Conservation (phyloP, 2,113 vertebrate species). For the Alouatta palliata region DNA sequence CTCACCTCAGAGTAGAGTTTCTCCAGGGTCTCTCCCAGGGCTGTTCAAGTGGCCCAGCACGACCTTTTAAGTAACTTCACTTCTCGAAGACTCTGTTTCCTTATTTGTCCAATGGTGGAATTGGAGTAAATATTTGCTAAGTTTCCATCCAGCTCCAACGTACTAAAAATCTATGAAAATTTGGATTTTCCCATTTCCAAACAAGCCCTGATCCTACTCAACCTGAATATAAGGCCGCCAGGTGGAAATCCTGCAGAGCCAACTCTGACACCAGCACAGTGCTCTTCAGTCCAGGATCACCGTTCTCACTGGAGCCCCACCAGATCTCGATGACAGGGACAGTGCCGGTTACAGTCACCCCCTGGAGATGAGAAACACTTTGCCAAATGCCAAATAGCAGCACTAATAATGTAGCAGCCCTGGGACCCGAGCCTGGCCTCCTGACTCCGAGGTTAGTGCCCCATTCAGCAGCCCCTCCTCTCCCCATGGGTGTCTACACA, state of each 20-base stretch:
- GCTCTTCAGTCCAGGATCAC: not conserved
- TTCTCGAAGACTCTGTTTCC: not conserved
- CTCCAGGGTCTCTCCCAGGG: not conserved
- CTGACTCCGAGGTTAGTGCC: not conserved
- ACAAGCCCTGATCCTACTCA: not conserved
- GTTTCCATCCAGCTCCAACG: not conserved
- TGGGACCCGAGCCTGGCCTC: not conserved
- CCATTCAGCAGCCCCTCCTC: not conserved
- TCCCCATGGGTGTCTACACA: rapidly evolving
- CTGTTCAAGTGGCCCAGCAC: not conserved
- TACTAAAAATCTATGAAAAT: not conserved
- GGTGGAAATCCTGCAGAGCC: not conserved
- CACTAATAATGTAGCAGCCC: no score
- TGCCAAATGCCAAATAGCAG: not conserved
- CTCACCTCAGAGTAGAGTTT: not conserved
- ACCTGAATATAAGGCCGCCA: not conserved
- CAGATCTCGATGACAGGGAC: not conserved
- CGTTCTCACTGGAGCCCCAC: not conserved
- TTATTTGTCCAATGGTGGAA: not conserved
- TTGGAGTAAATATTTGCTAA: not conserved
- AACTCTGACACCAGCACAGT: no score
- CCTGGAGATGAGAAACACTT: not conserved
- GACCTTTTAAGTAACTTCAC: not conserved
- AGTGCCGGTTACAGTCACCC: not conserved
- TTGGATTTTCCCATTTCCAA: not conserved